phyloP scores from a whole-genome alignment of 1,140 invertebrate species.

The Dendroctonus valens region DNA sequence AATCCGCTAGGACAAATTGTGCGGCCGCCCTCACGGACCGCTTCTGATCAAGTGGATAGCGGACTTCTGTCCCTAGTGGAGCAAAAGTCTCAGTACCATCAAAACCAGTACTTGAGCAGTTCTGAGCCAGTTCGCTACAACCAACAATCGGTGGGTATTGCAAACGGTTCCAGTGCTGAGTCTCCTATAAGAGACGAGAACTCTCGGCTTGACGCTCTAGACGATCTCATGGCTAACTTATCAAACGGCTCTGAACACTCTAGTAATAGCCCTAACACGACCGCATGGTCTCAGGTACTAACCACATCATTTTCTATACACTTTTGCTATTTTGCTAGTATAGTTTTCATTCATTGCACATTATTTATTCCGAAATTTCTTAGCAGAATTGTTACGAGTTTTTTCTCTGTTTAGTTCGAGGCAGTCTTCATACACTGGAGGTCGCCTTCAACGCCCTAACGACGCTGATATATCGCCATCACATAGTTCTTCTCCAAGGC shows the following conservation, averaged over 20 bases:
- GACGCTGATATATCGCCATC: constrained; percentile 55
- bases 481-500: constrained; percentile 58
- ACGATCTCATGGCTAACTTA: constrained; percentile 49
- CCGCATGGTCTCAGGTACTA: constrained; percentile 52
- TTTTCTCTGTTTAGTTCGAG: constrained; percentile 49
- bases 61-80: constrained; percentile 54
- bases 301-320: constrained; percentile 8
- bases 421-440: constrained; percentile 63
- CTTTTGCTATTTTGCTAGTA: constrained; percentile 9
- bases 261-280: constrained; percentile 47
- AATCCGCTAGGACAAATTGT: constrained; percentile 47
- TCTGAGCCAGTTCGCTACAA: constrained; percentile 13
- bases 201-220: constrained; percentile 46
- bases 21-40: constrained; percentile 39
- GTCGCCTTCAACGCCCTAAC: constrained; percentile 55
- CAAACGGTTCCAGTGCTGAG: constrained; percentile 28
- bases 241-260: constrained; percentile 48
- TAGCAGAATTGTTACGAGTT: neutral
- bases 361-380: too few species aligned
- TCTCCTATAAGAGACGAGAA: constrained; percentile 39
- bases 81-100: constrained; percentile 45
- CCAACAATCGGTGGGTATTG: constrained; percentile 51
- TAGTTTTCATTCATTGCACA: too few species aligned
- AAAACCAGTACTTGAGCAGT: constrained; percentile 14
- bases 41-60: constrained; percentile 44